These are phyloP conservation scores for Lutra lutra DNA, from an alignment of 2,797 vertebrate species.

Conservation along the genomic window DNA sequence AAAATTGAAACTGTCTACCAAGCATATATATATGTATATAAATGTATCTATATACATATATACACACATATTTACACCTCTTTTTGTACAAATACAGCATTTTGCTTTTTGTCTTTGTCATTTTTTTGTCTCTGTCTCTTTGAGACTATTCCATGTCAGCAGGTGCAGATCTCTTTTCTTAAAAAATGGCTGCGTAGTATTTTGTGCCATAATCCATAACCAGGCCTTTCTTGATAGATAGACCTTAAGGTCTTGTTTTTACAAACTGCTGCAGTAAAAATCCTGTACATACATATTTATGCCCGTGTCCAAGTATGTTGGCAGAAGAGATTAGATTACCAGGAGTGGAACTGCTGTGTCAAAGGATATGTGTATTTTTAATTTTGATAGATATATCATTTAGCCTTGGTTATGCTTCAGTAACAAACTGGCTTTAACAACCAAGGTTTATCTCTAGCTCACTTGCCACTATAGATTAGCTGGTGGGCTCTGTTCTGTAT, in stretches of 20 bases:
- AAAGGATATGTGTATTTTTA: constrained; percentile 23
- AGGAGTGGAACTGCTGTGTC: neutral
- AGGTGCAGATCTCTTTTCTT: neutral
- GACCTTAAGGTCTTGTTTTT: constrained; percentile 26
- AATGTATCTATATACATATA: too few relatives aligned
- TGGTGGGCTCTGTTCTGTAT: constrained; percentile 10
- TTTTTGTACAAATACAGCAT: neutral
- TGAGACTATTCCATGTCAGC: neutral
- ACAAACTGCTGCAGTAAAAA: constrained; percentile 14
- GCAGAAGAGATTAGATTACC: constrained; percentile 33
- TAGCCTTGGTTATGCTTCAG: constrained; percentile 6
- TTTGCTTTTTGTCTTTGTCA: neutral
- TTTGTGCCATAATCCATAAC: constrained; percentile 11
- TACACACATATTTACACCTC: neutral
- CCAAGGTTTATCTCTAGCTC: constrained; percentile 39
- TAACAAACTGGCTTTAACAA: constrained; percentile 20
- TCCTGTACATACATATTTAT: neutral
- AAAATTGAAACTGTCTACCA: constrained; percentile 20
- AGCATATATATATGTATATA: neutral
- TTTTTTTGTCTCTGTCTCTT: neutral
- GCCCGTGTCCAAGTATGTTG: neutral
- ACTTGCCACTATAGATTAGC: constrained; percentile 30
- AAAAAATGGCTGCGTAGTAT: neutral
- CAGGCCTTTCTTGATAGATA: neutral
- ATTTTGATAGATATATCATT: constrained; percentile 37